phyloP scores from a whole-genome alignment of 2,888 invertebrate species.

The Leuctra nigra region DNA sequence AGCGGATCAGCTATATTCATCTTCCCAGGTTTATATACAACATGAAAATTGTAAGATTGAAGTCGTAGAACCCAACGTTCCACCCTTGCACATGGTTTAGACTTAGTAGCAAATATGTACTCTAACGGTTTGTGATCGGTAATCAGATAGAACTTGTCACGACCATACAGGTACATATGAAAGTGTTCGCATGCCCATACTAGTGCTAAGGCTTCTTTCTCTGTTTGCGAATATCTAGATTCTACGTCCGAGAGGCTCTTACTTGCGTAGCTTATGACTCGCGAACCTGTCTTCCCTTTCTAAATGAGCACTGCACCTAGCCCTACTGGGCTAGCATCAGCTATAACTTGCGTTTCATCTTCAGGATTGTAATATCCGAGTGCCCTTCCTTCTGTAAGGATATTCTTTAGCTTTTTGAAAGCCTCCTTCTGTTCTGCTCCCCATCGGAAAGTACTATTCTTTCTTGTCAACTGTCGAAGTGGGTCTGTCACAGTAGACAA shows the following conservation, averaged over 20 bases:
- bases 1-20: no score
- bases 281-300: constrained; percentile 27
- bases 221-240: constrained; percentile 37
- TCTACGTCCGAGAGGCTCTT: constrained; percentile 37
- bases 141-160: constrained; percentile 36
- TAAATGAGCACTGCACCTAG: constrained; percentile 35
- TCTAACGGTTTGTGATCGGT: constrained; percentile 38
- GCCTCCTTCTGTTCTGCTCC: constrained; percentile 31
- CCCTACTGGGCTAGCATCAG: no score
- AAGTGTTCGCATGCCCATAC: constrained; percentile 40
- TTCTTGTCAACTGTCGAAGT: constrained; percentile 33
- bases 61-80: constrained; percentile 31
- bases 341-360: constrained; percentile 37
- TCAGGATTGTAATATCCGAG: no score
- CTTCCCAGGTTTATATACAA: constrained; percentile 28
- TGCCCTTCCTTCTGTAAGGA: constrained; percentile 19
- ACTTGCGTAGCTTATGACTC: constrained; percentile 39
- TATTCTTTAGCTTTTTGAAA: constrained; percentile 32
- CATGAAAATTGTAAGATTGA: constrained; percentile 30
- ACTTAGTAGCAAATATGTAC: constrained; percentile 32
- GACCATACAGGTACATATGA: constrained; percentile 38
- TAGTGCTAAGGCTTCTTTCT: constrained; percentile 37
- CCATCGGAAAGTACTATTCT: constrained; percentile 33
- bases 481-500: constrained; percentile 33
- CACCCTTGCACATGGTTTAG: constrained; percentile 30